phyloP scores from a whole-genome alignment of 2,113 vertebrate genomes.

The Poecile atricapillus region DNA sequence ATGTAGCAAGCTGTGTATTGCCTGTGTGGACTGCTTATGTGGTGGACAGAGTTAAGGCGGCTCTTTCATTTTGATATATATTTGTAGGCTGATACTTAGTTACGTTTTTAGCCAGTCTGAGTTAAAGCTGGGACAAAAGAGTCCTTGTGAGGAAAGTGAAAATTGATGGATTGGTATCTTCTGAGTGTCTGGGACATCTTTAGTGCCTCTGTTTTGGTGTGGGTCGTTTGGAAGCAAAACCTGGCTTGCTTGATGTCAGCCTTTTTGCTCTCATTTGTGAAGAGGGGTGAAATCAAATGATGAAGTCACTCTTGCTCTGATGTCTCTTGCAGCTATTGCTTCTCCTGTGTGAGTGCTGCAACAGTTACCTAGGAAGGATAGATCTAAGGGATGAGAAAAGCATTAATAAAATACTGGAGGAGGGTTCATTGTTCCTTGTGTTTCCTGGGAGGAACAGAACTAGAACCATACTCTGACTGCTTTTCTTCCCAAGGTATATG shows the following conservation, averaged over 20 bases:
- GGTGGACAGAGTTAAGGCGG: neutral
- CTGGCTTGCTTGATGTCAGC: neutral
- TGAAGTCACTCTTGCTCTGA: neutral
- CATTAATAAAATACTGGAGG: neutral
- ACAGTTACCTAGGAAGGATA: neutral
- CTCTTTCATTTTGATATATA: neutral
- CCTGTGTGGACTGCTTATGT: neutral
- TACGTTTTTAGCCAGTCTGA: neutral
- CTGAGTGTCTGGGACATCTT: neutral
- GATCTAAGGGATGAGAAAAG: neutral
- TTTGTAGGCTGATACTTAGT: neutral
- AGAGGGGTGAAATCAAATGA: neutral
- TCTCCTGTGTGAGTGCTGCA: neutral
- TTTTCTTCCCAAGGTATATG: neutral
- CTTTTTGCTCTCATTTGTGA: neutral
- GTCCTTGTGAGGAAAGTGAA: neutral
- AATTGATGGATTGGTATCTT: neutral
- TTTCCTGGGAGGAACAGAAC: neutral
- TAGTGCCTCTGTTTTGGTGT: neutral
- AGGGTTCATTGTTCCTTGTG: neutral
- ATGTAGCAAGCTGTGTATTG: neutral
- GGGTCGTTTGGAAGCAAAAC: neutral
- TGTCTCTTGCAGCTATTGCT: neutral
- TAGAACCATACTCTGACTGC: accelerated
- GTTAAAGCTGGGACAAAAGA: neutral